These are phyloP conservation scores for Lacerta viridis DNA, from an alignment of 2,797 vertebrate species.

Conservation along the genomic window DNA sequence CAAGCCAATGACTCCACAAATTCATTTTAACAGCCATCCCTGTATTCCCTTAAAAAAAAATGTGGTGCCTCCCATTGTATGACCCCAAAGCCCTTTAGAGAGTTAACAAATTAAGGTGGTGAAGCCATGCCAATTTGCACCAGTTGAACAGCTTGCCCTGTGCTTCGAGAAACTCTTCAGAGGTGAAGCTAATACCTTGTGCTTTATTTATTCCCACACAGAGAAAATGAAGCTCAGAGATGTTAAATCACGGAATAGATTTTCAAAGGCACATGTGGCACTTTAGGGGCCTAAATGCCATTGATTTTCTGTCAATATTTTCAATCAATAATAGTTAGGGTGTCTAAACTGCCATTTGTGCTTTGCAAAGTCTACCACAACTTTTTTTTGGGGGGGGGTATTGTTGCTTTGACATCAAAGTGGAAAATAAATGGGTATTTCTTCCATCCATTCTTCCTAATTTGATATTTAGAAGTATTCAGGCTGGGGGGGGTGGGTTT, in stretches of 20 bases:
- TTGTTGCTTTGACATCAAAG: background rate
- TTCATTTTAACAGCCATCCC: conserved; percentile 3
- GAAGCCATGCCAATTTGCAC: conserved; percentile 14
- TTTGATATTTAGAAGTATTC: conserved; percentile 7
- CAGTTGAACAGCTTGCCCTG: background rate
- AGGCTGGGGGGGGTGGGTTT: too few species aligned
- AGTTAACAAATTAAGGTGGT: conserved; percentile 13
- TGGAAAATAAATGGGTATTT: conserved; percentile 11
- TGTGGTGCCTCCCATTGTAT: background rate
- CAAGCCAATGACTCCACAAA: conserved; percentile 1
- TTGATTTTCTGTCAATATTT: conserved; percentile 50
- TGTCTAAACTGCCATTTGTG: conserved; percentile 33
- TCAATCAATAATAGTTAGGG: conserved; percentile 45
- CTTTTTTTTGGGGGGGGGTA: background rate
- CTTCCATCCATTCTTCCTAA: background rate
- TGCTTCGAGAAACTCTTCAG: background rate
- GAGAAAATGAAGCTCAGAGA: conserved; percentile 46
- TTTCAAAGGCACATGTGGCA: conserved; percentile 38
- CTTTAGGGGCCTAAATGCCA: conserved; percentile 38
- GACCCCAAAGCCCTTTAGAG: conserved; percentile 9
- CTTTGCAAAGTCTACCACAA: conserved; percentile 12
- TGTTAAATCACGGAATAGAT: conserved; percentile 47
- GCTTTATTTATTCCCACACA: conserved; percentile 40
- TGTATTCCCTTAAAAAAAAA: background rate
- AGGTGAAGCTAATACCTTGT: conserved; percentile 32